Conservation (phyloP, 2,113 vertebrate species). For the Ranitomeya variabilis region DNA sequence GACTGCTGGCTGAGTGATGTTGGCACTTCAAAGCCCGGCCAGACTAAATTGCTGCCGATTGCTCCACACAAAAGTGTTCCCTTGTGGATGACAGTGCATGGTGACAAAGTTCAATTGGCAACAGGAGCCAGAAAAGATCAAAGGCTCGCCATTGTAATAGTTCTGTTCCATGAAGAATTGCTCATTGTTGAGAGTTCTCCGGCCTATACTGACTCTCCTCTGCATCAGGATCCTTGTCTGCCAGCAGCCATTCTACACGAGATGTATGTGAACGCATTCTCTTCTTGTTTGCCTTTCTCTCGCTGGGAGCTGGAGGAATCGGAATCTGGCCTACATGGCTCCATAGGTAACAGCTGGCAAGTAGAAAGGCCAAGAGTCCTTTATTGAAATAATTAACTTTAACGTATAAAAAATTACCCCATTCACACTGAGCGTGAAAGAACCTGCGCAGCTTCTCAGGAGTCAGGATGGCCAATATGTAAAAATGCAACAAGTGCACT, state of each 20-base stretch:
- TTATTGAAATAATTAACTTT: constrained; percentile 24
- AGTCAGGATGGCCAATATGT: neutral
- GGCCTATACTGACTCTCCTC: constrained; percentile 84
- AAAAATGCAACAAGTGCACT: neutral
- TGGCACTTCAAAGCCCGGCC: constrained; percentile 93
- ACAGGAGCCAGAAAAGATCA: constrained; percentile 89
- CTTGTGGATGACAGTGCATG: constrained; percentile 89
- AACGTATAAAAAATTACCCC: constrained; percentile 23
- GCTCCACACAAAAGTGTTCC: constrained; percentile 95
- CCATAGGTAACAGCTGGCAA: constrained; percentile 17
- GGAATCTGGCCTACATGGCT: neutral
- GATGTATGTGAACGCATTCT: constrained; percentile 63
- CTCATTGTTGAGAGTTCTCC: constrained; percentile 89
- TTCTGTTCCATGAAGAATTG: constrained; percentile 98
- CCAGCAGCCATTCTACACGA: constrained; percentile 65
- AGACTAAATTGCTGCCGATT: constrained; percentile 92
- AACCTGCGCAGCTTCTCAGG: constrained; percentile 9
- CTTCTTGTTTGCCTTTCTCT: constrained; percentile 20
- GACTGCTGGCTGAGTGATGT: constrained; percentile 77
- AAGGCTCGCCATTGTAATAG: constrained; percentile 91
- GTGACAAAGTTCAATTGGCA: constrained; percentile 97
- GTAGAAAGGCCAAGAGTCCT: constrained; percentile 7
- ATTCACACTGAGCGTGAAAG: neutral
- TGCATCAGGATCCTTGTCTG: constrained; percentile 77
- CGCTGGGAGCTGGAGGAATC: neutral